A percentile compares a stretch with the other conserved stretches of the same genome.
Conservation (phyloP, 2,113 vertebrate species). For the Dipodomys ordii region DNA sequence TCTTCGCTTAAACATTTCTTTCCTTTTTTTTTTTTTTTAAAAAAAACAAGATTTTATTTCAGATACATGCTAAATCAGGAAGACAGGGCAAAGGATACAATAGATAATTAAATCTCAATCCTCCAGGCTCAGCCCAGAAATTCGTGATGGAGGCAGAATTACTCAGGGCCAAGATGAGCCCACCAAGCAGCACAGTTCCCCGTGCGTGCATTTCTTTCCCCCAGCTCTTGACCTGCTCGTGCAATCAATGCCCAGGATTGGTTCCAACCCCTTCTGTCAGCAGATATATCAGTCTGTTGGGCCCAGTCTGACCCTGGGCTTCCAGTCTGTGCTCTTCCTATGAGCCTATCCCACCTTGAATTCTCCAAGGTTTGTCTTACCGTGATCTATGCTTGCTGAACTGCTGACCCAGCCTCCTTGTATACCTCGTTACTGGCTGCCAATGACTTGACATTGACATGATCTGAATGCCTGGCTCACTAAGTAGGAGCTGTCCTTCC, state of each 20-base stretch:
- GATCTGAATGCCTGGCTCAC: not conserved
- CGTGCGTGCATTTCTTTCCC: not conserved
- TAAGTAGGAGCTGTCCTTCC: accelerated
- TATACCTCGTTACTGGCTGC: not conserved
- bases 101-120: not conserved
- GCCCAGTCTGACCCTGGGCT: not conserved
- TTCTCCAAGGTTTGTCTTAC: not conserved
- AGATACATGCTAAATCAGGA: not conserved
- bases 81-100: not conserved
- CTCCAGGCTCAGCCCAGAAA: not conserved
- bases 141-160: not conserved
- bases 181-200: not conserved
- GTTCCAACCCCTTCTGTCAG: not conserved
- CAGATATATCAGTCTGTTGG: not conserved
- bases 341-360: not conserved
- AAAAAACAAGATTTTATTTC: not conserved
- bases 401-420: not conserved
- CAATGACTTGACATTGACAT: not conserved
- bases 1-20: not conserved
- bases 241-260: not conserved
- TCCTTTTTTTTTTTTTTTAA: not conserved
- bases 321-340: not conserved
- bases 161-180: not conserved
- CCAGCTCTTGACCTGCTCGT: not conserved
- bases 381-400: not conserved